Conservation (phyloP, 2,797 vertebrate genomes). For the Clarias platycephalus region DNA sequence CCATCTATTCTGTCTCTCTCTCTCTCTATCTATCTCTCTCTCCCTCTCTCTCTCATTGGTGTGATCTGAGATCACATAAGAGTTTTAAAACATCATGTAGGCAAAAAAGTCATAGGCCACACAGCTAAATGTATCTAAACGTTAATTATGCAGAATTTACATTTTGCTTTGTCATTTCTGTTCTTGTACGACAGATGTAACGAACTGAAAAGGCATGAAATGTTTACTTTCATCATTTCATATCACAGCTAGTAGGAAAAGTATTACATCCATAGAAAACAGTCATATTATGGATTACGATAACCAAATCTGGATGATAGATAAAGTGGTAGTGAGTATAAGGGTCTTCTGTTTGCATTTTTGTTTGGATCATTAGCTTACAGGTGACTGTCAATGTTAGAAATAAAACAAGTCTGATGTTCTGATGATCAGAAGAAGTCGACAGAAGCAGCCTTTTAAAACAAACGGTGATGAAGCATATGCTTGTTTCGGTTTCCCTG, state of each 20-base stretch:
- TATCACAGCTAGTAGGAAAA: not conserved
- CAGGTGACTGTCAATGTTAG: not conserved
- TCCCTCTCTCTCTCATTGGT: constrained; percentile 8
- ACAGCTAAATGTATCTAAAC: not conserved
- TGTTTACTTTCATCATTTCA: not conserved
- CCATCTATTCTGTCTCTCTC: not conserved
- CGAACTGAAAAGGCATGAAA: not conserved
- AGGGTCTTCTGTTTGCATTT: not conserved
- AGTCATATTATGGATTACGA: not conserved
- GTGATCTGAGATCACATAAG: not conserved
- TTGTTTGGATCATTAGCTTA: not conserved
- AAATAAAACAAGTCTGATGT: not conserved
- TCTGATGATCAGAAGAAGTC: not conserved
- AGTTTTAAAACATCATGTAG: not conserved
- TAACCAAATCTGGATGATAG: not conserved
- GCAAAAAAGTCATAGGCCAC: not conserved
- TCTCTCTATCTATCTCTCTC: too few species aligned
- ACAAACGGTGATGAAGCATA: not conserved
- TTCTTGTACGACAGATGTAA: not conserved
- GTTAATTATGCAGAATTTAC: not conserved
- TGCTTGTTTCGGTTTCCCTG: not conserved
- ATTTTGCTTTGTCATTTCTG: not conserved
- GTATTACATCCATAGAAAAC: not conserved
- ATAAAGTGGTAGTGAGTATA: not conserved
- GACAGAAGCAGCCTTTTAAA: not conserved